phyloP scores from a whole-genome alignment of 1,140 invertebrate genomes.

The Nasonia longicornis region DNA sequence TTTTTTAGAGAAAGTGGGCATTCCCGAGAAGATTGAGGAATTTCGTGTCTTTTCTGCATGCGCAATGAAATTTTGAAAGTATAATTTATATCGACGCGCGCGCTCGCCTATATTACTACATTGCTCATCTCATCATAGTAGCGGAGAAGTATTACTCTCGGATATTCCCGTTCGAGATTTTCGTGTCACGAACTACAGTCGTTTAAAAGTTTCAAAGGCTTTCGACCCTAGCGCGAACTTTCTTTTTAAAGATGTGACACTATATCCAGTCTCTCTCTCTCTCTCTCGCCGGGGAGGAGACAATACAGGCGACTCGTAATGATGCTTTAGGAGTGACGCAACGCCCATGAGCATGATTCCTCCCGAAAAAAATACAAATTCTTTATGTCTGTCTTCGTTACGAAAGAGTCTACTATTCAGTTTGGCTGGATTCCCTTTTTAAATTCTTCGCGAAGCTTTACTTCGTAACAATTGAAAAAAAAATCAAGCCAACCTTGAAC shows the following conservation, averaged over 20 bases:
- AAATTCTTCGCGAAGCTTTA: too few relatives aligned
- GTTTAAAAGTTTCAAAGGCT: constrained; percentile 5
- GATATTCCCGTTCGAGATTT: not conserved
- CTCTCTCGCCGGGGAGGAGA: not conserved
- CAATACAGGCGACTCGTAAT: not conserved
- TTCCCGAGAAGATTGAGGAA: not conserved
- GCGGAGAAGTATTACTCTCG: not conserved
- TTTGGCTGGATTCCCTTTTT: not conserved
- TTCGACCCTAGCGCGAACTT: constrained; percentile 43
- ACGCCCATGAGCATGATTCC: not conserved
- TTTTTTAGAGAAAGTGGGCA: not conserved
- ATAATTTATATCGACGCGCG: too few relatives aligned
- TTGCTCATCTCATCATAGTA: not conserved
- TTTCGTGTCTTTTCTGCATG: not conserved
- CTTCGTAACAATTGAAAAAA: too few relatives aligned
- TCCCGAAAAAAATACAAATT: not conserved
- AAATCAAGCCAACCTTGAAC: too few relatives aligned
- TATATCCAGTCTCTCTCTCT: not conserved
- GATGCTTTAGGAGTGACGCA: not conserved
- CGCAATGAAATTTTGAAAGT: too few relatives aligned
- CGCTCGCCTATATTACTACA: too few relatives aligned
- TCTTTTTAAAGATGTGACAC: constrained; percentile 43
- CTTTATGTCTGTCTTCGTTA: not conserved
- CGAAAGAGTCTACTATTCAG: not conserved
- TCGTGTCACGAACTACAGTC: not conserved